Base-by-base conservation (phyloP, 1,140 invertebrate species). In the Sitodiplosis mosellana region DNA sequence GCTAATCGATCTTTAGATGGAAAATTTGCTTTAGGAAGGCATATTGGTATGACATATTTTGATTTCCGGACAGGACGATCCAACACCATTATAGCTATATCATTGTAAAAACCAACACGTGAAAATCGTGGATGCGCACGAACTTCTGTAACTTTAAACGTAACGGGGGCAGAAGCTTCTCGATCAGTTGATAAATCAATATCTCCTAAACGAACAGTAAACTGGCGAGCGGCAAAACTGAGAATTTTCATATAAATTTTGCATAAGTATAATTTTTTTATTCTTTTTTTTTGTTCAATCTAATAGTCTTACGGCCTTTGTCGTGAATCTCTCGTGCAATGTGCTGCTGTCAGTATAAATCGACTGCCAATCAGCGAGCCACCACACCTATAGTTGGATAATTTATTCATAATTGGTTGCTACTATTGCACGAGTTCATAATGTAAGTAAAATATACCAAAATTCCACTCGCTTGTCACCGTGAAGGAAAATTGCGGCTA, bases 401-500 rank as follows among this genome's bases (percentile, higher is more conserved):
- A n/a, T n/a, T n/a, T n/a, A n/a, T n/a, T n/a, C n/a, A n/a, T n/a
- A n/a, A n/a, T n/a, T n/a, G n/a, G n/a, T n/a, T n/a, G n/a, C n/a
- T n/a, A n/a, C n/a, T n/a, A n/a, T n/a, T n/a, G n/a, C n/a, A n/a
- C n/a, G n/a, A n/a, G n/a, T n/a, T n/a, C n/a, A n/a, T n/a, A n/a
- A n/a, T n/a, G n/a, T n/a, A n/a, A n/a, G n/a, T n/a, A n/a, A n/a
- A n/a, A n/a, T n/a, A n/a, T n/a, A n/a, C 84, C 88, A 93, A 67
- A 93, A 93, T 66, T 93, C 89, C 0, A 82, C 84, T 15, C 85
- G 73, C 52, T 82, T 75, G 22, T 80, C 78, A 8, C 87, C 86
- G 56, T 89, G 84, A 19, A 93, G 69, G 58, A 86, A 92, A 52
- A 94, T 88, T 1, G 89, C 89, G 1, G 85, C 88, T 84, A 91